A percentile compares a stretch with the other conserved stretches of the same genome.
Evolutionary conservation across 2,113 vertebrate species (phyloP).

Genomic region (Benitochromis conjunctus): DNA sequence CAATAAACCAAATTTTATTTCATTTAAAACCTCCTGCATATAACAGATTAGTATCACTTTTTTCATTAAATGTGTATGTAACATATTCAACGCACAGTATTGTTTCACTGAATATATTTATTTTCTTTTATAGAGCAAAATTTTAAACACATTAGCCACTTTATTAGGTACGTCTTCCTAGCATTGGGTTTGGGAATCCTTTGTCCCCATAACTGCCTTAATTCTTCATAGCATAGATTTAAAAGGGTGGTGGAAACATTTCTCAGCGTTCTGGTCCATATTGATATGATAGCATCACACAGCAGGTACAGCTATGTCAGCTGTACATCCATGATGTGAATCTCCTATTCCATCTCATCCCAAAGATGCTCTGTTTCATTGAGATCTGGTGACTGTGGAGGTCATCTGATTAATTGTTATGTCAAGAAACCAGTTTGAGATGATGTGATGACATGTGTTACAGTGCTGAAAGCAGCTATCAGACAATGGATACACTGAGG

Average conservation of each 20-base stretch:
- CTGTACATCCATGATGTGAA: background rate
- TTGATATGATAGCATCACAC: background rate
- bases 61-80: background rate
- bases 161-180: background rate
- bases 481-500: background rate
- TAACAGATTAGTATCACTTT: background rate
- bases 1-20: background rate
- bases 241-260: background rate
- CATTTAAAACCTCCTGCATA: rapidly evolving
- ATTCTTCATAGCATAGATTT: rapidly evolving
- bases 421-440: background rate
- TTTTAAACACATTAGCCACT: background rate
- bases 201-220: rapidly evolving
- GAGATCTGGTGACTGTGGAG: background rate
- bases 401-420: rapidly evolving
- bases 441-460: rapidly evolving
- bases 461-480: rapidly evolving
- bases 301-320: background rate
- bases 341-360: background rate
- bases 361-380: background rate
- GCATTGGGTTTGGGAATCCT: background rate
- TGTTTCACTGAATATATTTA: background rate
- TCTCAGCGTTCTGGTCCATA: background rate
- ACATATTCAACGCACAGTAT: background rate
- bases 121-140: background rate